Evolutionary conservation across 2,888 invertebrate genomes (phyloP).

Genomic region (Lutraria lutraria): DNA sequence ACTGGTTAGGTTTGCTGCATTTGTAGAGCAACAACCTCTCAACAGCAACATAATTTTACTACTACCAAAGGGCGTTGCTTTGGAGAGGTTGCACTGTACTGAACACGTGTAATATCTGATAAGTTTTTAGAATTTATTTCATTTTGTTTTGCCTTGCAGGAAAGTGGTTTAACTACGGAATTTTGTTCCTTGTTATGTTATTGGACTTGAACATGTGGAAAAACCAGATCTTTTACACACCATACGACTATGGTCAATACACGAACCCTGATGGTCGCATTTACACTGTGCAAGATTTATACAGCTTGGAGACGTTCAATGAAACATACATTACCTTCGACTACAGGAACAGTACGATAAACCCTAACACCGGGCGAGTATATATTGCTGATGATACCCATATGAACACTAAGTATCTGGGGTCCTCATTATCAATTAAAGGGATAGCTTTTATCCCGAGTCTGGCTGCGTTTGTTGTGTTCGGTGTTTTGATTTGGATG

Average conservation of each 20-base stretch:
- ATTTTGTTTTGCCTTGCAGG: constrained; percentile 82
- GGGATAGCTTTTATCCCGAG: constrained; percentile 87
- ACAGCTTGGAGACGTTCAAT: constrained; percentile 81
- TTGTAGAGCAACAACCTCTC: too few species aligned
- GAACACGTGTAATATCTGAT: too few species aligned
- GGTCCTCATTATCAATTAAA: constrained; percentile 86
- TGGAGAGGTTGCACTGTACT: too few species aligned
- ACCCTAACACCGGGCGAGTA: constrained; percentile 86
- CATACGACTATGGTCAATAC: constrained; percentile 88
- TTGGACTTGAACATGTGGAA: constrained; percentile 89
- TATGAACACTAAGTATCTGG: constrained; percentile 88
- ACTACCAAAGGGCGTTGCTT: too few species aligned
- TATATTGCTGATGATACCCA: constrained; percentile 86
- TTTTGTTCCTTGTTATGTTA: constrained; percentile 88
- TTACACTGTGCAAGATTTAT: constrained; percentile 78
- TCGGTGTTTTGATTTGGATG: constrained; percentile 80
- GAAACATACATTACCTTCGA: constrained; percentile 86
- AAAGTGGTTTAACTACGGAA: constrained; percentile 89
- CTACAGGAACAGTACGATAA: constrained; percentile 85
- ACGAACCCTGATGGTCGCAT: constrained; percentile 86
- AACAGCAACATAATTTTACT: too few species aligned
- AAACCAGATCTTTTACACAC: constrained; percentile 88
- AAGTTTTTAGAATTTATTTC: too few species aligned
- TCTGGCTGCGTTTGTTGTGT: constrained; percentile 79
- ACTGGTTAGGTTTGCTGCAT: too few species aligned